Evolutionary conservation across 2,797 vertebrate genomes (phyloP).

Genomic region (Microhierax caerulescens): DNA sequence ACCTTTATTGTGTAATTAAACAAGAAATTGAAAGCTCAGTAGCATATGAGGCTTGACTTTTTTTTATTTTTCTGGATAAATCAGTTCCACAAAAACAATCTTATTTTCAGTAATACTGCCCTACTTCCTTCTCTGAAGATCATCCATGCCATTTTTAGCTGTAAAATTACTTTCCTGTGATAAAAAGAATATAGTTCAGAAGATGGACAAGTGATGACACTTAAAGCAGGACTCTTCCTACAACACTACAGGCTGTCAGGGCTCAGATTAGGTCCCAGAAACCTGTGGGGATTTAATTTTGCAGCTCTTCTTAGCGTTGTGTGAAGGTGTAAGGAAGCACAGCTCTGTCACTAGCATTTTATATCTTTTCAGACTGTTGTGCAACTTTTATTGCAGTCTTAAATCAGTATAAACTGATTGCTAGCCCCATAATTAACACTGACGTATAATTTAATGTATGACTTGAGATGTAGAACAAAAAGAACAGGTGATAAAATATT

Average conservation of each 20-base stretch:
- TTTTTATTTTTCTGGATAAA: background rate
- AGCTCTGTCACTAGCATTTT: background rate
- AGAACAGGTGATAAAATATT: slow-evolving; percentile 69
- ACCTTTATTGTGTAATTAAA: background rate
- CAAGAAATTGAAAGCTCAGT: background rate
- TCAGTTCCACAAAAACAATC: background rate
- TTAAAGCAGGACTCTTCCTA: background rate
- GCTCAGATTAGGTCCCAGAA: background rate
- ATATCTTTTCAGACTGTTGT: slow-evolving; percentile 2
- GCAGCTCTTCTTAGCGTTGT: background rate
- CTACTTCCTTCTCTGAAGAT: background rate
- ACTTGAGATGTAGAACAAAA: slow-evolving; percentile 42
- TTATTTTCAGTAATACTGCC: background rate
- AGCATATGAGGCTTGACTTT: background rate
- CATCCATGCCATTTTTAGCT: background rate
- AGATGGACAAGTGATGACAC: background rate
- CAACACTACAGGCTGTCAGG: fast-evolving
- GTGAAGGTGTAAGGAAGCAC: background rate
- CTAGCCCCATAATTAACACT: slow-evolving; percentile 18
- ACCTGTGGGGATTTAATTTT: background rate
- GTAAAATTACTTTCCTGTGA: background rate
- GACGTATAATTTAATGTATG: slow-evolving; percentile 31
- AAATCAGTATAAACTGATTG: slow-evolving; percentile 40
- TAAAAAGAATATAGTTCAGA: background rate
- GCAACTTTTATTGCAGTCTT: slow-evolving; percentile 61